phyloP scores from a whole-genome alignment of 2,113 vertebrate genomes.

The Rousettus leschenaultii region DNA sequence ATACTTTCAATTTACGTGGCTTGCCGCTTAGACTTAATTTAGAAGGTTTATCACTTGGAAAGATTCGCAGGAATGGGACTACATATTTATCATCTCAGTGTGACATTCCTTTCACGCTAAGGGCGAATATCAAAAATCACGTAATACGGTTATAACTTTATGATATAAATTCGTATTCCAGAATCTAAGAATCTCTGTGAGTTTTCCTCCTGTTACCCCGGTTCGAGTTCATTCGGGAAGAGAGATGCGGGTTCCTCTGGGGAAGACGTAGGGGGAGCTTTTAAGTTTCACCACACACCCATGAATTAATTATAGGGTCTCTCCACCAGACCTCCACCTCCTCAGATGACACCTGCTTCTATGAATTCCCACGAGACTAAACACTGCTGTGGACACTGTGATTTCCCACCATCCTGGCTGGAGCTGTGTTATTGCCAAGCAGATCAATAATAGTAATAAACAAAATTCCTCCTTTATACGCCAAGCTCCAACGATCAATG shows the following conservation, averaged over 20 bases:
- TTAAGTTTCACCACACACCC: background rate
- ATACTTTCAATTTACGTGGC: background rate
- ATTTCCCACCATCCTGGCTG: background rate
- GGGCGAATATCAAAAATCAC: background rate
- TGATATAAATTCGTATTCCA: no score
- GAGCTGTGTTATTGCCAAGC: background rate
- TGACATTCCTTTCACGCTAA: background rate
- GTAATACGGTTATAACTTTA: background rate
- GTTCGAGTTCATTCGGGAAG: background rate
- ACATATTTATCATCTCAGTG: background rate
- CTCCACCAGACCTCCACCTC: background rate
- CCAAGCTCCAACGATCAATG: accelerated
- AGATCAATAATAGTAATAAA: background rate
- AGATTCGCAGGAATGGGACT: background rate
- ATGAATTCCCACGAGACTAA: background rate
- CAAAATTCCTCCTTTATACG: background rate
- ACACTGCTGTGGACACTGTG: background rate
- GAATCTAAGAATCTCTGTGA: background rate
- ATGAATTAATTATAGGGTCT: background rate
- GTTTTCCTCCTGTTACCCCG: background rate
- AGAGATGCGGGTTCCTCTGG: background rate
- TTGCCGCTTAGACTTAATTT: no score
- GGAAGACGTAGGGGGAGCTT: background rate
- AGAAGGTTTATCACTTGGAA: background rate
- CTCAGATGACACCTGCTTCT: background rate